phyloP scores from a whole-genome alignment of 2,888 invertebrate genomes.

The Nemapogon koenigi region DNA sequence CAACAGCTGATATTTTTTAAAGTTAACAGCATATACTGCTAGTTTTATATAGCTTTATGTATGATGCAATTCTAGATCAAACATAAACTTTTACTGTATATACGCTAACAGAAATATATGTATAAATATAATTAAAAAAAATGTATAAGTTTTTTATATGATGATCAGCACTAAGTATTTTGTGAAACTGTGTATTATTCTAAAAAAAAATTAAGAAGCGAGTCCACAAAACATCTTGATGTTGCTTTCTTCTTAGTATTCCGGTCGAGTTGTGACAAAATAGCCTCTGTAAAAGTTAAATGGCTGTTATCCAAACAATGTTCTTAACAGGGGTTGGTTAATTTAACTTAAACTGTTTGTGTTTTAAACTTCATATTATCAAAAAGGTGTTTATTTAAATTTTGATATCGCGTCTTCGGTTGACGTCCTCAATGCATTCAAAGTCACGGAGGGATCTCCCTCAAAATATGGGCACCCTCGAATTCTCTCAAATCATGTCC shows the following conservation, averaged over 20 bases:
- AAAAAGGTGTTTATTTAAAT: slow-evolving; percentile 5
- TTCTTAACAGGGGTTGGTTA: too few species aligned
- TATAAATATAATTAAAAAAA: too few species aligned
- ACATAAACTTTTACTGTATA: too few species aligned
- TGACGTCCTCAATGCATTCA: slow-evolving; percentile 44
- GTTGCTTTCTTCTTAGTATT: not conserved
- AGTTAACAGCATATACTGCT: not conserved
- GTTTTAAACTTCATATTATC: not conserved
- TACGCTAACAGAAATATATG: too few species aligned
- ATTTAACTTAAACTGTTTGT: too few species aligned
- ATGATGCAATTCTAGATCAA: too few species aligned
- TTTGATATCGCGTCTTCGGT: slow-evolving; percentile 13
- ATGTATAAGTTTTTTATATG: too few species aligned
- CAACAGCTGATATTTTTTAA: slow-evolving; percentile 1
- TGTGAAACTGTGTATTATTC: too few species aligned
- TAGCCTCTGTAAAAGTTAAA: not conserved
- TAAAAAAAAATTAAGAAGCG: too few species aligned
- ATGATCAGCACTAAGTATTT: too few species aligned
- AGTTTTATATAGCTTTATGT: not conserved
- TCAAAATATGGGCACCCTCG: slow-evolving; percentile 27
- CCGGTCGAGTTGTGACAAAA: not conserved
- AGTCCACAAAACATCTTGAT: too few species aligned
- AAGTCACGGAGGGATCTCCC: slow-evolving; percentile 47
- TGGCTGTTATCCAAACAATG: too few species aligned
- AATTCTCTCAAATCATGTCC: slow-evolving; percentile 48